Conservation (phyloP, 2,888 invertebrate genomes). For the Nemapogon koenigi region DNA sequence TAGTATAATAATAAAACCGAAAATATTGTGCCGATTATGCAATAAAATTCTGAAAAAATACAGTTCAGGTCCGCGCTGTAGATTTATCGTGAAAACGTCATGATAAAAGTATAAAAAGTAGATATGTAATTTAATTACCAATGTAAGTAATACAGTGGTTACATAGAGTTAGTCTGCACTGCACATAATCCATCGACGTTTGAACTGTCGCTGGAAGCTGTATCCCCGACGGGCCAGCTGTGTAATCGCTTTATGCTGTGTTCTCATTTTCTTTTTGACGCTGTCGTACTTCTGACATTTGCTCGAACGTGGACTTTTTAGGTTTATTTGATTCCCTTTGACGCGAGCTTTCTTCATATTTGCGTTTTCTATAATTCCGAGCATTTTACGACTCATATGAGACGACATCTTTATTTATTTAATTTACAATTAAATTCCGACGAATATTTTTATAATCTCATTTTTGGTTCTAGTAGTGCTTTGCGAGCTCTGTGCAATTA, state of each 20-base stretch:
- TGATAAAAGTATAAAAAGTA: neutral
- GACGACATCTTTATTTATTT: neutral
- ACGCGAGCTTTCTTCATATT: neutral
- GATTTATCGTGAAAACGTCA: neutral
- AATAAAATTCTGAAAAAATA: neutral
- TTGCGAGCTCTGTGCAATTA: too few relatives aligned
- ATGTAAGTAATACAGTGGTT: too few relatives aligned
- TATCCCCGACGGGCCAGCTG: too few relatives aligned
- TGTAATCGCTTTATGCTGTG: too few relatives aligned
- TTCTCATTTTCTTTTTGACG: too few relatives aligned
- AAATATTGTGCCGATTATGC: too few relatives aligned
- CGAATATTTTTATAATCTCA: neutral
- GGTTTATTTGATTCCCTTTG: slow-evolving; percentile 1
- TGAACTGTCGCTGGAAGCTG: too few relatives aligned
- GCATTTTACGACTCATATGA: slow-evolving; percentile 3
- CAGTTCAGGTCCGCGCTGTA: neutral
- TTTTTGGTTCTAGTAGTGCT: too few relatives aligned
- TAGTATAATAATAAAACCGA: too few relatives aligned
- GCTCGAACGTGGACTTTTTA: neutral
- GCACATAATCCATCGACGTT: too few relatives aligned
- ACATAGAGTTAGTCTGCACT: too few relatives aligned
- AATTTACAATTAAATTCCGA: neutral
- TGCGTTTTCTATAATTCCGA: slow-evolving; percentile 5
- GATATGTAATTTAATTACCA: too few relatives aligned
- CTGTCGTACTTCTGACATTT: neutral